These are phyloP conservation scores for Meghimatium bilineatum DNA, from an alignment of 2,888 invertebrate species.

Conservation along the genomic window DNA sequence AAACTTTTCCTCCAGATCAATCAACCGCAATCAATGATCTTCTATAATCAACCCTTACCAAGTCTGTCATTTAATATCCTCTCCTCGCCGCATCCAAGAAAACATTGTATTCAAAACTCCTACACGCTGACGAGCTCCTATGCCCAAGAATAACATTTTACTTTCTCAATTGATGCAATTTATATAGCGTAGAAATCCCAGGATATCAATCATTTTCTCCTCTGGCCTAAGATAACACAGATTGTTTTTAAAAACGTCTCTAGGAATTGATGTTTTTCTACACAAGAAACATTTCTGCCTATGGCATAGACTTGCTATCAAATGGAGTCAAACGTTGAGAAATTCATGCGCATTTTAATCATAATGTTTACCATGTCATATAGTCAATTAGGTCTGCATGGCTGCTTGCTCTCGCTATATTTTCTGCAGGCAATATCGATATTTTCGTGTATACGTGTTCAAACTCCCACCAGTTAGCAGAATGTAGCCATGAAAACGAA, in stretches of 20 bases:
- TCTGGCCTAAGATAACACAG: neutral
- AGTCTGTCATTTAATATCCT: no score
- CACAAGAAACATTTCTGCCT: no score
- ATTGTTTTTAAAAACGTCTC: neutral
- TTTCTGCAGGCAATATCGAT: no score
- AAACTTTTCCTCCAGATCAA: neutral
- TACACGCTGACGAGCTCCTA: neutral
- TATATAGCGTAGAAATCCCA: neutral
- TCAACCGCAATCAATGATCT: neutral
- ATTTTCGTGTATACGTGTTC: no score
- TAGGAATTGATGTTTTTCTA: neutral
- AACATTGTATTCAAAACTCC: neutral
- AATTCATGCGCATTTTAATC: no score
- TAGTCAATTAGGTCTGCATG: no score
- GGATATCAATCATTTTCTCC: neutral
- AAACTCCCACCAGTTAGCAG: no score
- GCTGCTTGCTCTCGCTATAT: no score
- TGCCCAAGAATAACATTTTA: neutral
- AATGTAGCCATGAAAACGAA: no score
- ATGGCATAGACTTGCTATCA: neutral
- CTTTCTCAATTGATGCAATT: neutral
- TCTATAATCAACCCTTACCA: no score
- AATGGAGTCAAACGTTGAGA: no score
- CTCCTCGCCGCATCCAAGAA: neutral
- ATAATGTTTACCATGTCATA: no score